Evolutionary conservation across 2,888 invertebrate genomes (phyloP), one percentile per base, ranked within the genome.

Genomic region (Yponomeuta malinellus): DNA sequence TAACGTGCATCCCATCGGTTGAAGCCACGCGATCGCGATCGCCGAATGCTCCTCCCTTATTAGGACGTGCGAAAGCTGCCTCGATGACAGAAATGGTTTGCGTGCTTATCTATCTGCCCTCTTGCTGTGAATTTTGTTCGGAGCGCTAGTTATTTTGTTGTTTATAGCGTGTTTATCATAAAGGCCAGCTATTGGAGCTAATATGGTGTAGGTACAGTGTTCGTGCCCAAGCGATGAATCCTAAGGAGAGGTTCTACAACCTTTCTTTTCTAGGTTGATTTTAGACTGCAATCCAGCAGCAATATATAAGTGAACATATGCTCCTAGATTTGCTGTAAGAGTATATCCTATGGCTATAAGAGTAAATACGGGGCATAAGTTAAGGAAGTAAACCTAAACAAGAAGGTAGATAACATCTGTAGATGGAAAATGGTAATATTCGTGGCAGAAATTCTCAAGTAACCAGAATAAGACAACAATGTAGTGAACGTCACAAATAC

Each of bases 11-110:
- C 65, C 33, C 29, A 31, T 31, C 33, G 33, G n/a, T 31, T 59
- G 68, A 33, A 81, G 77, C 80, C 86, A 81, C 78, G 82, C 83
- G 87, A 89, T 88, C 85, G 84, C 81, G 80, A 86, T 87, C 84
- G 79, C 81, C 74, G 75, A 76, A 81, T 79, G 81, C 84, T 59
- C 72, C 81, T 78, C 80, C 90, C 90, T 86, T 88, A 89, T 88
- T 90, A 90, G 88, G 83, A 87, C 83, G 83, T 83, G 84, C 83
- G 81, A 84, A 83, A 83, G 81, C 80, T 79, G 74, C 74, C 74
- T 78, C 78, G 82, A 83, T 83, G 86, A 87, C 87, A 84, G 83
- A 85, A 84, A 81, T 82, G 81, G 80, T 80, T 76, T 79, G 79
- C 78, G 52, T 52, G 65, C 23, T 65, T 48, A 64, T 31, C 65